A percentile compares a stretch with the other conserved stretches of the same genome.
phyloP scores from a whole-genome alignment of 2,888 invertebrate species.

The Calameuta filiformis region DNA sequence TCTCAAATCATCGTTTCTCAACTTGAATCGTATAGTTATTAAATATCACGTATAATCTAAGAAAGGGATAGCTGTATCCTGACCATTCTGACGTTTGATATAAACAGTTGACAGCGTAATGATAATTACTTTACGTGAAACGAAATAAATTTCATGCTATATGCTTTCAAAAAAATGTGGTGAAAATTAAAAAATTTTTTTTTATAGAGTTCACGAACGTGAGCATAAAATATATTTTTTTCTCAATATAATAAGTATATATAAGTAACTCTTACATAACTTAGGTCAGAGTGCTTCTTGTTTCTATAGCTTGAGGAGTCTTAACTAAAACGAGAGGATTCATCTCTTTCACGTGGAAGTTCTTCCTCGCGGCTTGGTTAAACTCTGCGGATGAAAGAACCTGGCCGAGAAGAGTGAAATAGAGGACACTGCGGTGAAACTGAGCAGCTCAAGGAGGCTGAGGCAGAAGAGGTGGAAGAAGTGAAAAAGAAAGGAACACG shows the following conservation, averaged over 20 bases:
- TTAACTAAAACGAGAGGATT: neutral
- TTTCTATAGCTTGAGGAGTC: neutral
- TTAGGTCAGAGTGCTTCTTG: neutral
- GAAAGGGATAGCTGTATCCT: neutral
- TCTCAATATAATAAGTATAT: neutral
- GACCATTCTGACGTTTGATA: neutral
- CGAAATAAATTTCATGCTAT: neutral
- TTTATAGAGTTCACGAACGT: neutral
- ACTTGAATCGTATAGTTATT: neutral
- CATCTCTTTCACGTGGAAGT: neutral
- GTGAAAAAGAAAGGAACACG: neutral
- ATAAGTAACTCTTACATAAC: neutral
- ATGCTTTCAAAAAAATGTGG: neutral
- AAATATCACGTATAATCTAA: neutral
- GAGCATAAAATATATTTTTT: neutral
- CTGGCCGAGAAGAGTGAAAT: neutral
- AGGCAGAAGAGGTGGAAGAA: neutral
- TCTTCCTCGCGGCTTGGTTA: neutral
- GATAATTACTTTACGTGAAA: neutral
- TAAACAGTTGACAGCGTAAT: neutral
- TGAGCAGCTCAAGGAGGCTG: neutral
- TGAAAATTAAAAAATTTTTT: neutral
- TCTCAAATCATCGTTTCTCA: neutral
- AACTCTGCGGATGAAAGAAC: neutral
- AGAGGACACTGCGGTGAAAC: conserved; percentile 1